Base-by-base conservation (phyloP, 2,888 invertebrate species). In the Chaitophorus viminalis region DNA sequence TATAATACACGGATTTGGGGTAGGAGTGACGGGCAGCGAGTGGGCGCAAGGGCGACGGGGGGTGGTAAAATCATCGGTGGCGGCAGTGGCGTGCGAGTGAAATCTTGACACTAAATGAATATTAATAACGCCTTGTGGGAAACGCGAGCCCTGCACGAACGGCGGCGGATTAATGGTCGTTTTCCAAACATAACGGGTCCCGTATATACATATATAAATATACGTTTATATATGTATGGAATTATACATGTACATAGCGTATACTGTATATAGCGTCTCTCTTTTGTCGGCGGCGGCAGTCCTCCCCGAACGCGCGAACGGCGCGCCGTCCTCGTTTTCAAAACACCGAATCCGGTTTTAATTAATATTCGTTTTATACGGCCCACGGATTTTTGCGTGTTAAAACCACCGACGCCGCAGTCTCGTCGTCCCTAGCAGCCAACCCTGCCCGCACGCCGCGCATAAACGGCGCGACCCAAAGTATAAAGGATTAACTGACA, bases 81-180 rank as follows among this genome's bases (percentile, higher is more conserved):
- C 29, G 46, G 18, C 14, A n/a, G 78, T 39, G 29, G 14, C 4
- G 84, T 72, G 79, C 72, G 54, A 81, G 87, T 74, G 87, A 87
- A 87, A 87, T 87, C 87, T 87, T 81, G 87, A 87, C 79, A 87
- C 87, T 87, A 87, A 87, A 87, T 87, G 87, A 87, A 87, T 87
- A 87, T 87, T 87, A 87, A 87, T 87, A 87, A 81, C 81, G 79
- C 87, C 87, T 87, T 87, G 79, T 87, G 87, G 81, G 79, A 87
- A 87, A 87, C 78, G 87, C 87, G 39, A 65, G 60, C 83, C 21
- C 29, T 39, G 74, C 75, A 83, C 74, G 65, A 54, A 36, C 82
- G 72, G 70, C 46, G 77, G 70, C 78, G 87, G 81, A 87, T 87
- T 87, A 87, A 87, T 87, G 87, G 79, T 87, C 86, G 78, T 86